phyloP scores from a whole-genome alignment of 1,140 invertebrate species.

The Epicauta chinensis region DNA sequence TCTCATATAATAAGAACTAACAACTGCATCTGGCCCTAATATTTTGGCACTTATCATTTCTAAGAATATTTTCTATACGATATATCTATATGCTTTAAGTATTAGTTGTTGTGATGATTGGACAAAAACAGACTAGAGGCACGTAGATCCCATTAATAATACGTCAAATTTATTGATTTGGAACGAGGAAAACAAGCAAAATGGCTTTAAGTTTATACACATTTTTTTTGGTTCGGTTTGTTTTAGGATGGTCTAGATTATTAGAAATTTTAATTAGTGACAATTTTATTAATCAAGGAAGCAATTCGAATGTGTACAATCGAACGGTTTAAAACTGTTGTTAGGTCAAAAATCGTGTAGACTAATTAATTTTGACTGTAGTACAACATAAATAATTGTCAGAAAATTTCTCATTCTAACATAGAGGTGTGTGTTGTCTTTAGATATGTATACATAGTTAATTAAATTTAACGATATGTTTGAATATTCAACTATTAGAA shows the following conservation, averaged over 20 bases:
- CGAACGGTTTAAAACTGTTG: too few species aligned
- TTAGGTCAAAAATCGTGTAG: background rate
- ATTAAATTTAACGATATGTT: slow-evolving; percentile 11
- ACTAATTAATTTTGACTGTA: slow-evolving; percentile 17
- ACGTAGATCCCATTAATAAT: slow-evolving; percentile 7
- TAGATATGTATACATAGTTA: slow-evolving; percentile 1
- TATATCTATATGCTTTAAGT: background rate
- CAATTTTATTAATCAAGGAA: too few species aligned
- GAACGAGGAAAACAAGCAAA: background rate
- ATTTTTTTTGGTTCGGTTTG: too few species aligned
- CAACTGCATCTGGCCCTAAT: slow-evolving; percentile 16
- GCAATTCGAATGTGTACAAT: too few species aligned
- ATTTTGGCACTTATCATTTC: slow-evolving; percentile 13
- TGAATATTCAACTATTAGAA: slow-evolving; percentile 10
- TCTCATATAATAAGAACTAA: slow-evolving; percentile 12
- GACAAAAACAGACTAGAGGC: slow-evolving; percentile 3
- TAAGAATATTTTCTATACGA: slow-evolving; percentile 9
- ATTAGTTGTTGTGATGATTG: background rate
- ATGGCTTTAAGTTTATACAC: too few species aligned
- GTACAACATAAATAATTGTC: slow-evolving; percentile 9
- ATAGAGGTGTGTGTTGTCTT: too few species aligned
- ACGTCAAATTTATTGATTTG: slow-evolving; percentile 5
- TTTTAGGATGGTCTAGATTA: too few species aligned
- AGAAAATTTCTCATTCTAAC: slow-evolving; percentile 11
- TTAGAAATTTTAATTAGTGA: too few species aligned